Conservation (phyloP, 1,140 invertebrate species). For the Drosophila ogumai region DNA sequence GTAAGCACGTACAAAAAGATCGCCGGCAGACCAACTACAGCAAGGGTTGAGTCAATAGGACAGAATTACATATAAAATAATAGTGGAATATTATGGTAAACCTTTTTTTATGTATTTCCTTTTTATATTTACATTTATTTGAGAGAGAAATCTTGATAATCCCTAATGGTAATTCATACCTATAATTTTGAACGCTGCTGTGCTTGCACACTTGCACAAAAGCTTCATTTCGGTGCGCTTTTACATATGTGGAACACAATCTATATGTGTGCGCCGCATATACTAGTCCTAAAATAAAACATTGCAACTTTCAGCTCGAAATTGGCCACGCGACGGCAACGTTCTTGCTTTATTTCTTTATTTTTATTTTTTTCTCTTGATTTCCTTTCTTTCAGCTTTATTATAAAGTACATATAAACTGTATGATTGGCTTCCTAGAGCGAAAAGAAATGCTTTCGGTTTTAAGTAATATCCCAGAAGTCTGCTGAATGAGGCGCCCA, state of each 20-base stretch:
- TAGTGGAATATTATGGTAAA: not conserved
- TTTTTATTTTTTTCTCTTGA: not conserved
- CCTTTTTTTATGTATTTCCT: not conserved
- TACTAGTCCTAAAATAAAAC: conserved; percentile 73
- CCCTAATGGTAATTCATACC: not conserved
- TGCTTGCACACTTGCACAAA: conserved; percentile 5
- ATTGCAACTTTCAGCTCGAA: conserved; percentile 66
- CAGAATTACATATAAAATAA: too few relatives aligned
- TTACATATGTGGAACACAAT: conserved; percentile 40
- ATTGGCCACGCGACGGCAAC: conserved; percentile 50
- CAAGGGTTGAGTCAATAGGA: conserved; percentile 3
- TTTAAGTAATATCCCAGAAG: conserved; percentile 2
- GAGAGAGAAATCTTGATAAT: too few relatives aligned
- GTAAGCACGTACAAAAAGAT: conserved; percentile 65
- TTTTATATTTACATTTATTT: not conserved
- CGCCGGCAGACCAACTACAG: conserved; percentile 11
- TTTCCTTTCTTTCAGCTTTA: conserved; percentile 6
- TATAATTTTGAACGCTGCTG: not conserved
- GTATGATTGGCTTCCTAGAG: conserved; percentile 8
- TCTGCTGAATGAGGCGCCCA: not conserved
- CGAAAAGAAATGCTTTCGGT: not conserved
- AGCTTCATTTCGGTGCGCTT: conserved; percentile 30
- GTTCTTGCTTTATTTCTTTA: conserved; percentile 15
- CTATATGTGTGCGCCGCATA: conserved; percentile 25
- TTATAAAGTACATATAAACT: conserved; percentile 6